Percentiles rank a stretch among this genome's conserved stretches.
phyloP scores from a whole-genome alignment of 2,797 vertebrate species.

The Lerista edwardsae region DNA sequence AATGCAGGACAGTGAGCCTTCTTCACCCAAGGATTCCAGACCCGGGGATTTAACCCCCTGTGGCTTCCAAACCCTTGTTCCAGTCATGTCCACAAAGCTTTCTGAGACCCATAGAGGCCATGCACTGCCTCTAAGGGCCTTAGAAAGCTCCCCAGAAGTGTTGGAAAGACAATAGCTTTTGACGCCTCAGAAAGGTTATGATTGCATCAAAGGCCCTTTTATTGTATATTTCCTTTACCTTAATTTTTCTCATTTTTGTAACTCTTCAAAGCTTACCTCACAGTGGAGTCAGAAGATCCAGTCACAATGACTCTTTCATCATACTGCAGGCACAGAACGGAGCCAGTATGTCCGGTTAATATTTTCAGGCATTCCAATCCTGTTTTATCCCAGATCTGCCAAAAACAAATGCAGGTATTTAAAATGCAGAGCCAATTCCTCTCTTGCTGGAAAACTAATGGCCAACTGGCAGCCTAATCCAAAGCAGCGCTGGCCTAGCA shows the following conservation, averaged over 20 bases:
- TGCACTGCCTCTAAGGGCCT: too few relatives aligned
- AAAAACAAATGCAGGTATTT: slow-evolving; percentile 34
- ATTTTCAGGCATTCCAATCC: slow-evolving; percentile 97
- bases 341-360: slow-evolving; percentile 96
- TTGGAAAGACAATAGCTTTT: too few relatives aligned
- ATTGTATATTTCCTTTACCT: not conserved
- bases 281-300: slow-evolving; percentile 96
- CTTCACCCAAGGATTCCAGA: too few relatives aligned
- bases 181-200: too few relatives aligned
- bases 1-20: too few relatives aligned
- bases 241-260: not conserved
- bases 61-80: too few relatives aligned
- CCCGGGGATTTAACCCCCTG: too few relatives aligned
- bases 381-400: slow-evolving; percentile 97
- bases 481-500: too few relatives aligned
- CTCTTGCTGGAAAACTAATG: not conserved
- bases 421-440: not conserved
- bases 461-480: not conserved
- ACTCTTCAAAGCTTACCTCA: slow-evolving; percentile 81
- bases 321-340: slow-evolving; percentile 97
- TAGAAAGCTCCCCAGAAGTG: too few relatives aligned
- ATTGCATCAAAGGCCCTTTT: not conserved
- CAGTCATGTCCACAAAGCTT: too few relatives aligned
- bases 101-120: too few relatives aligned
- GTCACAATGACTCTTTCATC: slow-evolving; percentile 98